These are phyloP conservation scores for Eulemur rufifrons DNA, from an alignment of 2,113 vertebrate species.

Conservation along the genomic window DNA sequence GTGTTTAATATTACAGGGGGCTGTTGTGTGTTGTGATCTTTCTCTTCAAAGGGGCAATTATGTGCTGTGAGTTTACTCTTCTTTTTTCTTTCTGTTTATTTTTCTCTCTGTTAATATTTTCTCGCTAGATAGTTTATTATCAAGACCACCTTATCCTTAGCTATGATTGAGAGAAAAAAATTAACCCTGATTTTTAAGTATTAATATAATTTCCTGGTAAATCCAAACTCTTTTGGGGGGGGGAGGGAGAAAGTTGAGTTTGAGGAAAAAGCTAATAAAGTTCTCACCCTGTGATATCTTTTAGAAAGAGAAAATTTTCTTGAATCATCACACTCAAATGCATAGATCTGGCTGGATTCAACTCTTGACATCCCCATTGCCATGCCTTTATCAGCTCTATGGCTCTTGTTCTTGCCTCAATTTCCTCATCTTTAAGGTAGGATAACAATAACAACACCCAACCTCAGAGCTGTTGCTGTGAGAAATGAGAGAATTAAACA, in stretches of 20 bases:
- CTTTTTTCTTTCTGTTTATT: no score
- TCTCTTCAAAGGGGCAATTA: no score
- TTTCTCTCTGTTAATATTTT: no score
- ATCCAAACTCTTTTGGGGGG: background rate
- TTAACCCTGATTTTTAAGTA: background rate
- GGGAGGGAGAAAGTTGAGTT: background rate
- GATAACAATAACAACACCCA: background rate
- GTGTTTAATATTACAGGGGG: no score
- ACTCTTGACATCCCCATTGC: no score
- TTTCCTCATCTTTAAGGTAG: background rate
- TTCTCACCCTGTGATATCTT: background rate
- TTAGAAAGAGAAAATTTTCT: background rate
- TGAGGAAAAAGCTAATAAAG: background rate
- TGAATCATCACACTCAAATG: background rate
- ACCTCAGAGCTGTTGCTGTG: background rate
- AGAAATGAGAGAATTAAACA: background rate
- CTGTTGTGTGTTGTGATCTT: no score
- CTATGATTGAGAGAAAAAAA: constrained; percentile 15
- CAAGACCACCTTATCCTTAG: background rate
- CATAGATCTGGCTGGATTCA: background rate
- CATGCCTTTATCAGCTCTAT: background rate
- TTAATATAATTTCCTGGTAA: background rate
- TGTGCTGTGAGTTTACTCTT: no score
- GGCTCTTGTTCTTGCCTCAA: background rate
- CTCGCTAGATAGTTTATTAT: no score